phyloP scores from a whole-genome alignment of 1,140 invertebrate species.

The Argopecten irradians region DNA sequence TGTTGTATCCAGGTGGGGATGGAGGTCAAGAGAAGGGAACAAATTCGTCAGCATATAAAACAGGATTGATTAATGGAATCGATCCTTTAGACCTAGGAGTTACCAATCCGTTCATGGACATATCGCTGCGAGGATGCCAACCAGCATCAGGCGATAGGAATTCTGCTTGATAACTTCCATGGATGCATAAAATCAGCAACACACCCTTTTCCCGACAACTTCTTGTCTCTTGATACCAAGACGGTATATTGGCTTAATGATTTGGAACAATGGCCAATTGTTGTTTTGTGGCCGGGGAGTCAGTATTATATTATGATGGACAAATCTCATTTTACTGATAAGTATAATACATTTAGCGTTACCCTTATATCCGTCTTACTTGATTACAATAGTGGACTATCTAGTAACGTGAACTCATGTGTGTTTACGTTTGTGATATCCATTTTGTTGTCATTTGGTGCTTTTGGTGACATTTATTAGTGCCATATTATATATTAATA shows the following conservation, averaged over 20 bases:
- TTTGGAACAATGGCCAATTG: not conserved
- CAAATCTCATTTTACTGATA: not conserved
- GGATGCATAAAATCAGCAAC: too few relatives aligned
- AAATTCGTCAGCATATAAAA: constrained; percentile 24
- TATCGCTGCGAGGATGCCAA: too few relatives aligned
- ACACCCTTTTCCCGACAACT: not conserved
- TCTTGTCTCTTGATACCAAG: not conserved
- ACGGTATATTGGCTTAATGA: not conserved
- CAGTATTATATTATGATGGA: too few relatives aligned
- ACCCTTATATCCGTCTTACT: too few relatives aligned
- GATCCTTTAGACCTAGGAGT: too few relatives aligned
- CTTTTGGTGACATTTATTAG: too few relatives aligned
- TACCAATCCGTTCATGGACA: not conserved
- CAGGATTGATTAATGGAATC: not conserved
- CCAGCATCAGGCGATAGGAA: not conserved
- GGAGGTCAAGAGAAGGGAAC: constrained; percentile 35
- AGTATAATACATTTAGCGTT: not conserved
- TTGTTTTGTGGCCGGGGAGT: too few relatives aligned
- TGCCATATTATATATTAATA: too few relatives aligned
- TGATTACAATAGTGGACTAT: too few relatives aligned
- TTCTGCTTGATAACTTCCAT: too few relatives aligned
- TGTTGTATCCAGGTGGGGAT: constrained; percentile 48
- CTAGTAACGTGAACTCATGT: not conserved
- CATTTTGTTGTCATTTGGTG: too few relatives aligned
- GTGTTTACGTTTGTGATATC: too few relatives aligned